Evolutionary conservation across 2,888 invertebrate species (phyloP).

Genomic region (Drosophila engyochracea): DNA sequence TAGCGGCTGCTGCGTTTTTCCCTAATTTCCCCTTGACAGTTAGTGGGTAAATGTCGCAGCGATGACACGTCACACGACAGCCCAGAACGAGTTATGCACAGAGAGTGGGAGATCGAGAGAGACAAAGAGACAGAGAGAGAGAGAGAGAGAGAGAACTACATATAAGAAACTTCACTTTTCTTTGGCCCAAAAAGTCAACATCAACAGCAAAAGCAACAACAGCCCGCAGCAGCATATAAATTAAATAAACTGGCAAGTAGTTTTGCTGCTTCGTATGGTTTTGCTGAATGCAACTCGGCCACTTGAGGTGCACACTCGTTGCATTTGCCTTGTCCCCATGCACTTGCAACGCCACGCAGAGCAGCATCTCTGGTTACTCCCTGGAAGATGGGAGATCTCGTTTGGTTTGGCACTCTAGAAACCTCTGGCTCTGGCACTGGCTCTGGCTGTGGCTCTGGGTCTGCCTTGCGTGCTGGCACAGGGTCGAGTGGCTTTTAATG

Average conservation of each 20-base stretch:
- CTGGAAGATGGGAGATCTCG: conserved; percentile 40
- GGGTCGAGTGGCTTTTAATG: conserved; percentile 77
- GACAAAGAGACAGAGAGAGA: background rate
- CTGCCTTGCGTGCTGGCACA: conserved; percentile 61
- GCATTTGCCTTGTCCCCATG: background rate
- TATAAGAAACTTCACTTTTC: conserved; percentile 66
- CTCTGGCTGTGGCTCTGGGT: conserved; percentile 4
- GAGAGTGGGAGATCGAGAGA: background rate
- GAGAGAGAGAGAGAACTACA: background rate
- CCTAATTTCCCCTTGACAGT: conserved; percentile 70
- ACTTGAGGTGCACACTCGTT: conserved; percentile 52
- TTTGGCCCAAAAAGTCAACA: conserved; percentile 72
- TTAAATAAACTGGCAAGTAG: conserved; percentile 51
- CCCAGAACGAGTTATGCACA: background rate
- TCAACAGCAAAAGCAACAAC: conserved; percentile 10
- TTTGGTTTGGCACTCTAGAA: conserved; percentile 21
- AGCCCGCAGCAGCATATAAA: conserved; percentile 38
- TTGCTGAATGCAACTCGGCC: conserved; percentile 48
- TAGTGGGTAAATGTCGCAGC: conserved; percentile 78
- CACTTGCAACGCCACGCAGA: conserved; percentile 5
- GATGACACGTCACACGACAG: conserved; percentile 45
- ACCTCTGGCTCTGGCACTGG: background rate
- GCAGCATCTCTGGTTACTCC: background rate
- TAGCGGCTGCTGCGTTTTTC: conserved; percentile 51
- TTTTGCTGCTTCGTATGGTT: conserved; percentile 46